Percentiles rank a stretch among this genome's conserved stretches.
Evolutionary conservation across 2,888 invertebrate species (phyloP).

Genomic region (Agrochola lota): DNA sequence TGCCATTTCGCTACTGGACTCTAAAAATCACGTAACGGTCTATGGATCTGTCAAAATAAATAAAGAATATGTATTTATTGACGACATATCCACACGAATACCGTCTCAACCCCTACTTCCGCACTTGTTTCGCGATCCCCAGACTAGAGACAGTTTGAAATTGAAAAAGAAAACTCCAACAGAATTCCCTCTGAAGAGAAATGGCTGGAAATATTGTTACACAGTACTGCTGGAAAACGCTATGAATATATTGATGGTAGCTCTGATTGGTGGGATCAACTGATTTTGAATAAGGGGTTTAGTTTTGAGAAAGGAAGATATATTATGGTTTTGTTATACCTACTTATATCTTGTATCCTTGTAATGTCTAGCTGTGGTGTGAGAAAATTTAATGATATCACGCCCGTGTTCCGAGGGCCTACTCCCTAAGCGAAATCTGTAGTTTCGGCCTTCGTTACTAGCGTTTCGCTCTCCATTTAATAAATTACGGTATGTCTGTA

Average conservation of each 20-base stretch:
- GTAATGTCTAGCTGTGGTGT: not conserved
- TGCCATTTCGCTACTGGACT: too few species aligned
- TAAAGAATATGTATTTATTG: not conserved
- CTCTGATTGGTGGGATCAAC: conserved; percentile 59
- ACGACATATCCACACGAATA: conserved; percentile 68
- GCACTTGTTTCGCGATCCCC: conserved; percentile 78
- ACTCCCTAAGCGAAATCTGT: too few species aligned
- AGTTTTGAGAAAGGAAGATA: conserved; percentile 3
- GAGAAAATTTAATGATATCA: not conserved
- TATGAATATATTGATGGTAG: conserved; percentile 78
- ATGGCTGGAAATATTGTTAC: conserved; percentile 73
- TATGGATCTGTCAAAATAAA: too few species aligned
- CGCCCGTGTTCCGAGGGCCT: not conserved
- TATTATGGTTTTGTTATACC: not conserved
- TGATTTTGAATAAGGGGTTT: conserved; percentile 21
- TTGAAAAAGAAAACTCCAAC: conserved; percentile 83
- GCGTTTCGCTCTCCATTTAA: too few species aligned
- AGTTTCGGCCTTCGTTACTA: too few species aligned
- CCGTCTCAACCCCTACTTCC: conserved; percentile 75
- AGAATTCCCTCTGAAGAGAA: conserved; percentile 67
- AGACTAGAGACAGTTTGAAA: conserved; percentile 83
- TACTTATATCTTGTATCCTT: not conserved
- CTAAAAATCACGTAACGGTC: too few species aligned
- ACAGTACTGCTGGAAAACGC: conserved; percentile 61
- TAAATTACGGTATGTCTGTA: too few species aligned